Evolutionary conservation across 2,113 vertebrate species (phyloP), one percentile per base, ranked within the genome.

Genomic region (Triplophysa rosa): DNA sequence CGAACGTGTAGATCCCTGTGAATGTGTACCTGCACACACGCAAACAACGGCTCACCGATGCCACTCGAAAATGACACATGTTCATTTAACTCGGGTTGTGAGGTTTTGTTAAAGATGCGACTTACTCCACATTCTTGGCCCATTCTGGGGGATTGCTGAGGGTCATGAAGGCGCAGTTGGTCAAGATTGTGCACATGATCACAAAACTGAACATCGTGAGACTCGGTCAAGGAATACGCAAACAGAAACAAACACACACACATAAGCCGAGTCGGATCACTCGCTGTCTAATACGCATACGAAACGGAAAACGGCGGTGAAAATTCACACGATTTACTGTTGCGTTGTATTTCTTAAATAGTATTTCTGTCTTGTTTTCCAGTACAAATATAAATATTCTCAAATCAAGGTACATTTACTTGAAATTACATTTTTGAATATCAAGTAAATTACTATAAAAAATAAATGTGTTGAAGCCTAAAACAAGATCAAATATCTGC

Each of bases 71-170:
- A 37, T 7, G 33, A 37, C 33, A 37, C 33, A 37, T 3, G 33
- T 1, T 37, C 33, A 37, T 37, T 37, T 37, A 37, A 1, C 33
- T 6, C 33, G 33, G 33, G 33, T 37, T 37, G 33, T 13, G 0
- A 49, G 14, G 47, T 49, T 49, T 3, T 49, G 10, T 5, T n/a
- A 56, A 56, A 19, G 17, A 19, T 49, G 19, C 0, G 63, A 97
- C 97, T 98, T 95, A 99, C 97, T 99, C 97, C 92, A 99, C 97
- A 94, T 98, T 98, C 94, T 98, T 99, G 87, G 97, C 95, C 97
- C 97, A 98, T 9, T 98, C 95, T 8, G 96, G 97, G 84, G 96
- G 97, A 62, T 95, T 95, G 91, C 95, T 97, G 91, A 97, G 94
- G 80, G 97, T 98, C 97, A 99, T 99, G 88, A 99, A 99, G 79